Evolutionary conservation across 2,113 vertebrate species (phyloP).

Genomic region (Chaetodon auriga): DNA sequence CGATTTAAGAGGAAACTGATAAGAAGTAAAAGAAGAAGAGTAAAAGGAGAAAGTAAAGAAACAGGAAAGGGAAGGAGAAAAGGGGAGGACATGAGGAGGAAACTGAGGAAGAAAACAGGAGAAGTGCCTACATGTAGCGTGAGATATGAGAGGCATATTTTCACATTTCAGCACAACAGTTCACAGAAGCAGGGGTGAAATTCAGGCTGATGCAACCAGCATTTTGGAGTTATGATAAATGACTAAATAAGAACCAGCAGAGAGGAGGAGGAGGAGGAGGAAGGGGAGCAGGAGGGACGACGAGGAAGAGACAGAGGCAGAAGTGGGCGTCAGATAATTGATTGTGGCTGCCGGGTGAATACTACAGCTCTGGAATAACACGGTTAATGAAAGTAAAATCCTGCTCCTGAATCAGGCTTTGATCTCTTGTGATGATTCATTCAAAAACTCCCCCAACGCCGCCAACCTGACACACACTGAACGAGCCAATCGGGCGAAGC

Average conservation of each 20-base stretch:
- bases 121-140: neutral
- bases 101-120: neutral
- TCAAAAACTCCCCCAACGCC: neutral
- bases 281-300: neutral
- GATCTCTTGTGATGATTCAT: conserved; percentile 43
- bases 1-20: neutral
- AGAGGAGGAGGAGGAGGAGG: neutral
- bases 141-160: conserved; percentile 13
- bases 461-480: conserved; percentile 51
- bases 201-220: conserved; percentile 48
- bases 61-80: neutral
- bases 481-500: conserved; percentile 12
- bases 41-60: neutral
- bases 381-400: conserved; percentile 42
- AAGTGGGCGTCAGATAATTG: conserved; percentile 44
- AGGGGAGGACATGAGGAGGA: neutral
- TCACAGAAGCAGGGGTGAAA: conserved; percentile 11
- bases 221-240: conserved; percentile 37
- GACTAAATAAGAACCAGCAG: conserved; percentile 30
- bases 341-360: conserved; percentile 50
- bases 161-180: conserved; percentile 2
- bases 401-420: conserved; percentile 49
- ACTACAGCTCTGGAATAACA: conserved; percentile 51
- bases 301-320: neutral
- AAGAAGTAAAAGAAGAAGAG: neutral